Evolutionary conservation across 1,140 invertebrate species (phyloP).

Genomic region (Sitobion miscanthi): DNA sequence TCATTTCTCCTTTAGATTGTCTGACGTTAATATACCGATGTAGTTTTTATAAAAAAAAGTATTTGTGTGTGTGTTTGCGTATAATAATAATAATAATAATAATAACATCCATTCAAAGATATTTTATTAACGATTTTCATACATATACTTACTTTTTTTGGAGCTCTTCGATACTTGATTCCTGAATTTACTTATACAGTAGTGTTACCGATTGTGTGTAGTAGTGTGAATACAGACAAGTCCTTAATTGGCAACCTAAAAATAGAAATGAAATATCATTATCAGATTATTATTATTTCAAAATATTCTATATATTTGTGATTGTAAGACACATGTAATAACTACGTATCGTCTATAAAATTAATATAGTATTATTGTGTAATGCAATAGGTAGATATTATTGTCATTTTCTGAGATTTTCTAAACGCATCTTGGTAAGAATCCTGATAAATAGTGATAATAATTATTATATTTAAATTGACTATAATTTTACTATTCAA

Average conservation of each 20-base stretch:
- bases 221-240: neutral
- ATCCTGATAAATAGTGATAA: neutral
- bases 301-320: neutral
- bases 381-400: neutral
- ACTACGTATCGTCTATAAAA: neutral
- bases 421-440: neutral
- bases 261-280: neutral
- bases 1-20: neutral
- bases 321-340: neutral
- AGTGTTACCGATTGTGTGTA: neutral
- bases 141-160: neutral
- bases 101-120: neutral
- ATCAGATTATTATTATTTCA: neutral
- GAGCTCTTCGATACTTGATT: neutral
- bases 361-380: neutral
- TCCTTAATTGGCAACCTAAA: conserved; percentile 36
- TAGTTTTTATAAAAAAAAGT: neutral
- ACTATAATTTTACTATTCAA: neutral
- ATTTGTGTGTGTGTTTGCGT: neutral
- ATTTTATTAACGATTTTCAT: neutral
- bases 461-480: neutral
- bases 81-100: conserved; percentile 15
- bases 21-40: neutral
- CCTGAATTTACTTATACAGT: neutral
- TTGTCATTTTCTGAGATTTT: neutral